Conservation (phyloP, 2,113 vertebrate species). For the Lamprotornis superbus region DNA sequence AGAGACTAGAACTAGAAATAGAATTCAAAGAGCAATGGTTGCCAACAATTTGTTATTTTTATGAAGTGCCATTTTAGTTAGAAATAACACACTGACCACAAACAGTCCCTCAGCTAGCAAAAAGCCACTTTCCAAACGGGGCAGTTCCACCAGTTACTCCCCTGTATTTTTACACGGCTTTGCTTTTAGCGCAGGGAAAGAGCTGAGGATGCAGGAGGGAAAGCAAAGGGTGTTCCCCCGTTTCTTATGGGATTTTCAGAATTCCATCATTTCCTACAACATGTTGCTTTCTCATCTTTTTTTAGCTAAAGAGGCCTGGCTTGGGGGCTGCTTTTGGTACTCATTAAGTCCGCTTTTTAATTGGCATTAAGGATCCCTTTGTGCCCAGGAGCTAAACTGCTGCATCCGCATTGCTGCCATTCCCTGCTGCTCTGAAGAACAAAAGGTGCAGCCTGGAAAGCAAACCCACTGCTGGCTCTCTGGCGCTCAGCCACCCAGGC, state of each 20-base stretch:
- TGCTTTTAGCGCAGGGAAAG: background rate
- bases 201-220: background rate
- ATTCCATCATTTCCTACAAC: constrained; percentile 60
- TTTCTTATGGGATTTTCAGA: constrained; percentile 41
- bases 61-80: constrained; percentile 58
- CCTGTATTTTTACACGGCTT: background rate
- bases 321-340: constrained; percentile 21
- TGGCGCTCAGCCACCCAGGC: background rate
- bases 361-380: constrained; percentile 52
- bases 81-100: constrained; percentile 57
- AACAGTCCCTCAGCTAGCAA: constrained; percentile 24
- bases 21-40: constrained; percentile 59
- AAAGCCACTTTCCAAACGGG: background rate
- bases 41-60: constrained; percentile 67
- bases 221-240: constrained; percentile 33
- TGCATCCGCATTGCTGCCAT: constrained; percentile 39
- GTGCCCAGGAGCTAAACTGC: constrained; percentile 37
- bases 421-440: background rate
- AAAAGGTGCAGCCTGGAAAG: constrained; percentile 51
- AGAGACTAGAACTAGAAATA: constrained; percentile 55
- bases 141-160: background rate
- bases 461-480: background rate
- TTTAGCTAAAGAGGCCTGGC: constrained; percentile 27
- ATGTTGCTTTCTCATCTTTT: background rate
- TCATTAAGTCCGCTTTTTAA: constrained; percentile 46